Base-by-base conservation (phyloP, 2,888 invertebrate species). In the Salpingus planirostris region DNA sequence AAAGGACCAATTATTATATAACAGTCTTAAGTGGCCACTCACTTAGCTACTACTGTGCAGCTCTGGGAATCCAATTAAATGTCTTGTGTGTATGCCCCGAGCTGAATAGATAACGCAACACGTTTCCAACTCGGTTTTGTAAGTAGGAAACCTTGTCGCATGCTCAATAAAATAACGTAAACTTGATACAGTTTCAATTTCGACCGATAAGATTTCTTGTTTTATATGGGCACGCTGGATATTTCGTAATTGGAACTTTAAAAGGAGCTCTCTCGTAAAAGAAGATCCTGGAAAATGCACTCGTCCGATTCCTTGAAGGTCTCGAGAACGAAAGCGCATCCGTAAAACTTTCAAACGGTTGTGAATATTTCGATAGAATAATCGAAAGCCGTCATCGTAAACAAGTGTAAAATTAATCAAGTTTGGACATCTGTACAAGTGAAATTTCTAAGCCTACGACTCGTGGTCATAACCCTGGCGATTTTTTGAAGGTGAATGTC, bases 1-100 rank as follows among this genome's bases (percentile, higher is more conserved):
- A 49, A 46, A 47, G 39, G 42, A 46, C 43, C 49, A 45, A 49
- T 49, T 49, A 49, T 49, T 49, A 49, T 47, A 48, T 49, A 47
- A 48, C 47, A 43, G 45, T 43, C 44, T 45, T 48, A 49, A 49
- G 47, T 49, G 46, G 45, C 45, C 46, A 42, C 44, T 49, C 43
- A 45, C 45, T 46, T 42, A 40, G 42, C 38, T 40, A 47, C 47
- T 45, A 47, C 44, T 38, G 43, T 47, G 47, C 38, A 40, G 42
- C 44, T 38, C 40, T 41, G 46, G 38, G 46, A 46, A 44, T 43
- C 47, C 47, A 47, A 47, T 47, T 47, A 47, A 45, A 43, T 45
- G 36, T 42, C 43, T 43, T 40, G 38, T 40, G 38, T 44, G 38
- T 44, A 41, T 29, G 40, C 42, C 37, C 29, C 31, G 24, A 36